Evolutionary conservation across 2,113 vertebrate genomes (phyloP).

Genomic region (Eretmochelys imbricata): DNA sequence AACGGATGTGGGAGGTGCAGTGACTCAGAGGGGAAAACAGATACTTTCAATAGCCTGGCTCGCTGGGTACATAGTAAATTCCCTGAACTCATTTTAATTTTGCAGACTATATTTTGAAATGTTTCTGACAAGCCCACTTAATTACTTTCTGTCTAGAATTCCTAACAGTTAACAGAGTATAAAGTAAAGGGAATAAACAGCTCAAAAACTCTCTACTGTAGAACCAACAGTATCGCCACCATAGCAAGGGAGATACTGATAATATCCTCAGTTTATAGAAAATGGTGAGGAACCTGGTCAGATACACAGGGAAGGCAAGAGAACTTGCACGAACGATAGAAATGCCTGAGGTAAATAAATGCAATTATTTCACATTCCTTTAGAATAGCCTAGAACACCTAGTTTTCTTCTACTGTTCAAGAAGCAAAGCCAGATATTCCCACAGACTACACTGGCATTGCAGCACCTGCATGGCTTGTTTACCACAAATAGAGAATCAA

Average conservation of each 20-base stretch:
- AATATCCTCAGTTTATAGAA: background rate
- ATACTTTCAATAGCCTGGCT: background rate
- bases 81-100: background rate
- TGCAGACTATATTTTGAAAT: background rate
- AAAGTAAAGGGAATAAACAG: background rate
- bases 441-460: background rate
- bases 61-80: background rate
- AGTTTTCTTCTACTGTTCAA: background rate
- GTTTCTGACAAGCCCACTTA: background rate
- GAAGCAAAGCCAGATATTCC: background rate
- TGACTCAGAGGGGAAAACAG: background rate
- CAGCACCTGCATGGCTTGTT: background rate
- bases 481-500: background rate
- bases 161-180: background rate
- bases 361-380: background rate
- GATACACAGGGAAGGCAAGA: background rate
- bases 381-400: background rate
- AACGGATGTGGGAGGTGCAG: background rate
- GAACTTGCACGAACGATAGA: background rate
- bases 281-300: background rate
- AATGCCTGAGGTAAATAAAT: background rate
- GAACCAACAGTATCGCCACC: background rate
- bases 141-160: background rate
- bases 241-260: background rate
- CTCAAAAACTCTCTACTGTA: background rate